Percentiles rank a stretch among this genome's conserved stretches.
These are phyloP conservation scores for Drosophila sulfurigaster DNA, from an alignment of 1,140 invertebrate species.

Conservation along the genomic window DNA sequence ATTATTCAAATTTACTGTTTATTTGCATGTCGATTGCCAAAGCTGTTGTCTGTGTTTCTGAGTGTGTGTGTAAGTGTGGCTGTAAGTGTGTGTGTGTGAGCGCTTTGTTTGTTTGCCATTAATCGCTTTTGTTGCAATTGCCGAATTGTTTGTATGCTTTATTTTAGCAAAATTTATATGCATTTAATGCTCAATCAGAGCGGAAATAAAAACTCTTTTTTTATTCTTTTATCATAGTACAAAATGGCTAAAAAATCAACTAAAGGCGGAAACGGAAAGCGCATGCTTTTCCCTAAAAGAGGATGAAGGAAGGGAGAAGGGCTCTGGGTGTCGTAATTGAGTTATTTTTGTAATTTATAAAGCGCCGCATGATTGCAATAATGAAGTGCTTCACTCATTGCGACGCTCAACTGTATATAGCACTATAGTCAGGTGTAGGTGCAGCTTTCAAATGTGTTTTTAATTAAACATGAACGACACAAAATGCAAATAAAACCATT, in stretches of 20 bases:
- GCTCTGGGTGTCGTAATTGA: conserved; percentile 54
- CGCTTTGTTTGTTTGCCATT: conserved; percentile 63
- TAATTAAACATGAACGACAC: conserved; percentile 59
- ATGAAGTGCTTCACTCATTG: conserved; percentile 55
- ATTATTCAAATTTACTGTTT: conserved; percentile 81
- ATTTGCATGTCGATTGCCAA: conserved; percentile 69
- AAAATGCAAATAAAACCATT: conserved; percentile 49
- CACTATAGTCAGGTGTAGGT: background rate
- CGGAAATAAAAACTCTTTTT: conserved; percentile 68
- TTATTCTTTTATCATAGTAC: conserved; percentile 28
- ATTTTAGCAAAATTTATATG: conserved; percentile 76
- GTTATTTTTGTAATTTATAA: conserved; percentile 75
- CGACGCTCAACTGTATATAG: background rate
- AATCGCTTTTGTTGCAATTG: conserved; percentile 74
- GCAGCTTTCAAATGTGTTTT: conserved; percentile 57
- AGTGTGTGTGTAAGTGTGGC: conserved; percentile 21
- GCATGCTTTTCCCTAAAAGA: conserved; percentile 51
- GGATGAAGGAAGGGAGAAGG: background rate
- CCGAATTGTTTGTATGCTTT: conserved; percentile 45
- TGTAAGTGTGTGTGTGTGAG: conserved; percentile 24
- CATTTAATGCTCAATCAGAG: conserved; percentile 76
- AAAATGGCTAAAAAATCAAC: conserved; percentile 52
- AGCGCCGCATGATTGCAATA: conserved; percentile 51
- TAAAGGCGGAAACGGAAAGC: conserved; percentile 75
- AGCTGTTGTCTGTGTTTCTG: conserved; percentile 26